phyloP scores from a whole-genome alignment of 1,140 invertebrate genomes.

The Tetramorium alpestre region DNA sequence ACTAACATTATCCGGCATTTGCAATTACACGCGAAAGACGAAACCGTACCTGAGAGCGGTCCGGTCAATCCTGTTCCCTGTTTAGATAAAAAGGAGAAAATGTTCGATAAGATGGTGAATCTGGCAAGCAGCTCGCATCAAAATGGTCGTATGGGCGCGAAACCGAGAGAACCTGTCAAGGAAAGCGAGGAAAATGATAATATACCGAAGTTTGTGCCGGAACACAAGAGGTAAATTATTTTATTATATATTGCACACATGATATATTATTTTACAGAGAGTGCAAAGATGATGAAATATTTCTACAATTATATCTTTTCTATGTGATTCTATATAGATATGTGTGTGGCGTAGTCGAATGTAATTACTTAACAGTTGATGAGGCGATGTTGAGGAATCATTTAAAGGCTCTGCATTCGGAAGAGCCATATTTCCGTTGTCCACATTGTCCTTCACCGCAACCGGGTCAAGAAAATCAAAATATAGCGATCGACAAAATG shows the following conservation, averaged over 20 bases:
- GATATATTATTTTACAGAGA: not conserved
- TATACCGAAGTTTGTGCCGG: constrained; percentile 88
- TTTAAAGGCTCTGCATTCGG: constrained; percentile 89
- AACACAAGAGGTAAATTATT: constrained; percentile 85
- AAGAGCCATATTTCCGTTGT: constrained; percentile 88
- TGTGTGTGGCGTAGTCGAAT: constrained; percentile 89
- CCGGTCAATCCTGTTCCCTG: constrained; percentile 93
- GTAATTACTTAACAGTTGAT: constrained; percentile 90
- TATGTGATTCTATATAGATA: constrained; percentile 81
- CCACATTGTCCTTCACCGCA: constrained; percentile 88
- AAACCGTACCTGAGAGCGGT: constrained; percentile 87
- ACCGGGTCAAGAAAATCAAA: constrained; percentile 80
- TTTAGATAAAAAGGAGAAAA: constrained; percentile 91
- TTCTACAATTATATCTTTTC: not conserved
- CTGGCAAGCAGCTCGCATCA: constrained; percentile 90
- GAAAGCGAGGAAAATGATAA: constrained; percentile 69
- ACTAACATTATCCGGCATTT: constrained; percentile 91
- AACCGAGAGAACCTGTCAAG: constrained; percentile 72
- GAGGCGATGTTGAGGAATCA: constrained; percentile 90
- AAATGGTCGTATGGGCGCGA: constrained; percentile 83
- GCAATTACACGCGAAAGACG: constrained; percentile 88
- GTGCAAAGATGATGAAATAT: not conserved
- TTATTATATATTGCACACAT: not conserved
- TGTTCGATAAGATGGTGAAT: constrained; percentile 95
- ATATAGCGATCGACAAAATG: constrained; percentile 87